phyloP scores from a whole-genome alignment of 2,888 invertebrate genomes.

The Diaphora mendica region DNA sequence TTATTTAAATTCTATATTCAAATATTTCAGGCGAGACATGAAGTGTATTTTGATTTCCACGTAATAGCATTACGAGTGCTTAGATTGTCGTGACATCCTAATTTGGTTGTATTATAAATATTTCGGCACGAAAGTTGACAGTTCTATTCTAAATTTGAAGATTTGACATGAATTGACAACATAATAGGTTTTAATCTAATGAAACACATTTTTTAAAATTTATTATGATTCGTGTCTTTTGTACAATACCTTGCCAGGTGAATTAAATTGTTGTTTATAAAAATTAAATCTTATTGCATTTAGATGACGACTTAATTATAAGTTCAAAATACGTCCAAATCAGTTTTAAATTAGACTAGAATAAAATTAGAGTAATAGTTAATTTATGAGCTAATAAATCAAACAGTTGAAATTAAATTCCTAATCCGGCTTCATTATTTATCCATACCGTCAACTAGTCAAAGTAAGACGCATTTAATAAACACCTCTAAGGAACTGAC shows the following conservation, averaged over 20 bases:
- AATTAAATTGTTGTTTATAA: slow-evolving; percentile 22
- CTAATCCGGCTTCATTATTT: slow-evolving; percentile 42
- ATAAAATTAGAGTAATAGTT: slow-evolving; percentile 24
- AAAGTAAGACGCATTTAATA: slow-evolving; percentile 78
- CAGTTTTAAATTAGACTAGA: slow-evolving; percentile 26
- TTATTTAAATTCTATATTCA: slow-evolving; percentile 77
- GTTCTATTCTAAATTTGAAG: slow-evolving; percentile 33
- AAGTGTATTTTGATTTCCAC: slow-evolving; percentile 73
- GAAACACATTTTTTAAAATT: slow-evolving; percentile 24
- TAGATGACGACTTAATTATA: slow-evolving; percentile 23
- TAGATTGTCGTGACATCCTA: slow-evolving; percentile 66
- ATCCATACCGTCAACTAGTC: slow-evolving; percentile 58
- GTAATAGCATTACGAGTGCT: slow-evolving; percentile 65
- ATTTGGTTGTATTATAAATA: slow-evolving; percentile 59
- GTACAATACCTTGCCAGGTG: slow-evolving; percentile 5
- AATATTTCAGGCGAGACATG: slow-evolving; percentile 74
- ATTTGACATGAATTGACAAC: slow-evolving; percentile 38
- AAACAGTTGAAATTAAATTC: slow-evolving; percentile 40
- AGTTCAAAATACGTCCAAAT: slow-evolving; percentile 7
- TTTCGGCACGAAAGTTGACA: slow-evolving; percentile 47
- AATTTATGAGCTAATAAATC: slow-evolving; percentile 36
- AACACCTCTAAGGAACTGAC: slow-evolving; percentile 84
- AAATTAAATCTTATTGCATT: slow-evolving; percentile 27
- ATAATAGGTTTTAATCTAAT: slow-evolving; percentile 40
- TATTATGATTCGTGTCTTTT: slow-evolving; percentile 22